Evolutionary conservation across 2,888 invertebrate species (phyloP), one percentile per base, ranked within the genome.

Genomic region (Tryphoninae sp.): DNA sequence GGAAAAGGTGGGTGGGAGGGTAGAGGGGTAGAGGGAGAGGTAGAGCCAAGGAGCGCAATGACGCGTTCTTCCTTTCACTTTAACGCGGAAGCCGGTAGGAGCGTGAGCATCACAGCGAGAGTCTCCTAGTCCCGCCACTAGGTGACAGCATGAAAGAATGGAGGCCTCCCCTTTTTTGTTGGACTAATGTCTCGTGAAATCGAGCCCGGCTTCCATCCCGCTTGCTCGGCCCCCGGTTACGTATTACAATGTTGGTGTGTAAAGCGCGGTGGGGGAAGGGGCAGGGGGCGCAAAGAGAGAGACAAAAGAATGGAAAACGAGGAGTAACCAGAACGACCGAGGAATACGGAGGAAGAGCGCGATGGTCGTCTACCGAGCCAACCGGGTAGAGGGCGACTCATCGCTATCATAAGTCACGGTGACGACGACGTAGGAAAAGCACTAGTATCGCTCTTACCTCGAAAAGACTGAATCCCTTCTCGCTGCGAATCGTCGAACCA

Each of bases 31-130:
- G 33, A 6, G 33, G 33, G 33, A 33, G 33, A 4, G 33, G 33
- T 33, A 6, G 33, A 33, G 6, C 33, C 33, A 33, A 68, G 76
- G 51, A 76, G 82, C 23, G 82, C 77, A 82, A 82, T 78, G 82
- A 82, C 79, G 82, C 82, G 82, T 82, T 77, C 82, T 82, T 82
- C 82, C 82, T 80, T 82, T 82, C 82, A 73, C 79, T 82, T 77
- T 77, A 82, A 80, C 77, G 77, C 77, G 77, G 82, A 82, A 82
- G 82, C 82, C 82, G 19, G 62, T 16, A 58, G 53, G 77, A 69
- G 82, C 82, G 79, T 73, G 79, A 79, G 51, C 73, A 49, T 75
- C 69, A 62, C n/a, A 42, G 51, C 49, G 72, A 55, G 45, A 62
- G 51, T 64, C 71, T 75, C 40, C 75, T 62, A 45, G 80, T 71